Base-by-base conservation (phyloP, 2,888 invertebrate genomes). In the Apantesis nais region DNA sequence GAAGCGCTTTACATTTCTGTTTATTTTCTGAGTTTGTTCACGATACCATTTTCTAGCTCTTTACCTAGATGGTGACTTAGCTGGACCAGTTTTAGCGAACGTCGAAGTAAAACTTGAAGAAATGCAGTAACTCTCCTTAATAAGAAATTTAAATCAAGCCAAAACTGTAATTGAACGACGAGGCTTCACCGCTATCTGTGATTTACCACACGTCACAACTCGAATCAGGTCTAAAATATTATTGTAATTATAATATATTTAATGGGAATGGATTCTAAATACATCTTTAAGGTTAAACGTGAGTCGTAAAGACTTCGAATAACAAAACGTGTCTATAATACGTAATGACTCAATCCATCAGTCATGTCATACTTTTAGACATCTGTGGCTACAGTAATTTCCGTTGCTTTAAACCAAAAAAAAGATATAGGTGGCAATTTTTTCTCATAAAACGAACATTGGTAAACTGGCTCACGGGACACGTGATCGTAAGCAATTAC, bases 261-360 rank as follows among this genome's bases (percentile, higher is more conserved):
- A 29, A 58, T 58, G 29, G 29, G 58, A 58, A 58, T 58, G 29
- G 14, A 58, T 25, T 14, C 14, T 29, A 16, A 29, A 29, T 29
- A 29, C 29, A 16, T 29, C 11, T 58, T 0, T 16, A 58, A 29
- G 29, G 58, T 29, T 58, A 7, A 14, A 25, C 25, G 58, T 58
- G 5, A 29, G 29, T 34, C 52, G 16, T 29, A 19, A 14, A 16
- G 58, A 58, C 8, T 58, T 25, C 5, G 16, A 58, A 58, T 16
- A 16, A 2, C 58, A 25, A 58, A 16, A 58, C 58, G 58, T 29
- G 58, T 58, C 58, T 58, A 16, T 58, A 58, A 58, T 58, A 58
- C 29, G 8, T 58, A 58, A 58, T 16, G 58, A 63, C 37, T 62
- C n/a, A 34, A 62, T 62, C 37, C 37, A 62, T 37, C 62, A 37